phyloP scores from a whole-genome alignment of 2,797 vertebrate species.

The Vultur gryphus region DNA sequence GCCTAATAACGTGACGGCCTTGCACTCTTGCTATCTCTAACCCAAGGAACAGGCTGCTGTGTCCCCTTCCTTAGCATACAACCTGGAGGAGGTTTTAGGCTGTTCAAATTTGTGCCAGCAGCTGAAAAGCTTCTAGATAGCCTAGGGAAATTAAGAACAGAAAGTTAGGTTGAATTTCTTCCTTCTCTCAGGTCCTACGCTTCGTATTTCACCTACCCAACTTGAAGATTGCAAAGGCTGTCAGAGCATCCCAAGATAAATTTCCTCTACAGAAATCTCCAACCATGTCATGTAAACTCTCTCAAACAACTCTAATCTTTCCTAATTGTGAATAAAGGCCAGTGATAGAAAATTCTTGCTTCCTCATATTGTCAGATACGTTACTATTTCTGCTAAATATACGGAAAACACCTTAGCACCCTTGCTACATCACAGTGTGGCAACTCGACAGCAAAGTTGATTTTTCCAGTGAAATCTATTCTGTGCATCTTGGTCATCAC shows the following conservation, averaged over 20 bases:
- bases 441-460: background rate
- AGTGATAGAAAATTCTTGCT: background rate
- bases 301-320: background rate
- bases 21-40: background rate
- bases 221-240: background rate
- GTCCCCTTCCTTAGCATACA: background rate
- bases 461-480: background rate
- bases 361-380: background rate
- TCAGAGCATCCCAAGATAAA: background rate
- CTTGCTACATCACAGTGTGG: background rate
- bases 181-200: background rate
- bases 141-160: background rate
- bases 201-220: background rate
- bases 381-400: background rate
- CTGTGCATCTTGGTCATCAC: background rate
- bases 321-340: background rate
- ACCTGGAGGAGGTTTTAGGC: background rate
- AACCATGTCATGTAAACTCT: rapidly evolving
- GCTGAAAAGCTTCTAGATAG: background rate
- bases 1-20: rapidly evolving
- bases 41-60: background rate
- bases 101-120: background rate
- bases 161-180: background rate
- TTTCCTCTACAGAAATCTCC: background rate
- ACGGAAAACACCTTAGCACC: background rate